Evolutionary conservation across 2,797 vertebrate species (phyloP).

Genomic region (Psittacula echo): DNA sequence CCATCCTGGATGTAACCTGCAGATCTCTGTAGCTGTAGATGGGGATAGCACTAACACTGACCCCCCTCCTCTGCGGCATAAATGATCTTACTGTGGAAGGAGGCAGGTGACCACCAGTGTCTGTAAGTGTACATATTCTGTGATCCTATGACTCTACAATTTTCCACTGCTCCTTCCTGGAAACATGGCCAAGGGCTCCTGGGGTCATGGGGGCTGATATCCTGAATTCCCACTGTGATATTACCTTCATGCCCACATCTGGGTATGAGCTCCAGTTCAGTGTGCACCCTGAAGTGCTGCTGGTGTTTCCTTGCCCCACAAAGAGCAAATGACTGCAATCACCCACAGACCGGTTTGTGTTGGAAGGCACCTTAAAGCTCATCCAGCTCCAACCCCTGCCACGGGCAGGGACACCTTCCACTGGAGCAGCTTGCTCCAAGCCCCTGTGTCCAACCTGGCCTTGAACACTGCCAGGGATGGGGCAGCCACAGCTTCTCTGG

Average conservation of each 20-base stretch:
- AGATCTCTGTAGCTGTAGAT: not conserved
- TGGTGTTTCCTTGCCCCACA: not conserved
- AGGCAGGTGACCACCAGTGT: not conserved
- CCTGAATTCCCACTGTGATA: rapidly evolving
- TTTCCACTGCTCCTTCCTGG: not conserved
- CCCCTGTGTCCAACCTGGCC: too few species aligned
- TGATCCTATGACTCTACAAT: not conserved
- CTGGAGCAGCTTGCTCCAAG: too few species aligned
- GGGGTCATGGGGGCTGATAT: rapidly evolving
- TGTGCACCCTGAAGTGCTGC: not conserved
- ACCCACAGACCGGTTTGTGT: too few species aligned
- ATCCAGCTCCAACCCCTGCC: not conserved
- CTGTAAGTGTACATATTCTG: not conserved
- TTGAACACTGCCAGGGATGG: too few species aligned
- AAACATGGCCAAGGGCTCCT: rapidly evolving
- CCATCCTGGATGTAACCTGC: not conserved
- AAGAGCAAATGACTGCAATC: not conserved
- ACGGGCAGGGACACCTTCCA: too few species aligned
- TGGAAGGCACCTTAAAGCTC: not conserved
- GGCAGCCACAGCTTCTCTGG: too few species aligned
- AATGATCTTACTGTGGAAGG: not conserved
- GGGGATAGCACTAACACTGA: not conserved
- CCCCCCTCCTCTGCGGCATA: not conserved
- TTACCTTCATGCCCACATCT: not conserved
- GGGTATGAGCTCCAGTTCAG: not conserved